Conservation (phyloP, 2,797 vertebrate genomes). For the Buceros bicornis region DNA sequence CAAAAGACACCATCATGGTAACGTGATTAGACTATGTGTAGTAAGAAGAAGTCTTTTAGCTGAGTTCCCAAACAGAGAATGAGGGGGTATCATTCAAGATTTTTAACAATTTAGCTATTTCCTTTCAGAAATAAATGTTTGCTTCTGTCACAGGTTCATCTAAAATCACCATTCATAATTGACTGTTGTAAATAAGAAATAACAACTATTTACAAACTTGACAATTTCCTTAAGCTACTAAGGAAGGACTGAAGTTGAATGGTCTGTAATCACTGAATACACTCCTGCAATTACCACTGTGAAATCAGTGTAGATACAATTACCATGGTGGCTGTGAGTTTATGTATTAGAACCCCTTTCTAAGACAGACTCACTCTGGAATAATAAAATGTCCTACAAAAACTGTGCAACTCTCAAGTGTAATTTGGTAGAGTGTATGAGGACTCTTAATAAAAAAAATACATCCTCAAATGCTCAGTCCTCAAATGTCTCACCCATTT, state of each 20-base stretch:
- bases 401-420: background rate
- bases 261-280: background rate
- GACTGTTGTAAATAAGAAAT: background rate
- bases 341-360: background rate
- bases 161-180: background rate
- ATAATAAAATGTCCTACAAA: background rate
- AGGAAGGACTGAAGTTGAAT: background rate
- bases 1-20: background rate
- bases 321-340: background rate
- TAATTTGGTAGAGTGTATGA: background rate
- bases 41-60: background rate
- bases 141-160: background rate
- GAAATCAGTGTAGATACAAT: background rate
- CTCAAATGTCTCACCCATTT: background rate
- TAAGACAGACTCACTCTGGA: background rate
- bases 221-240: background rate
- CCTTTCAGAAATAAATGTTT: background rate
- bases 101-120: background rate
- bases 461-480: fast-evolving
- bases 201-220: background rate
- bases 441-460: background rate
- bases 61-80: fast-evolving
- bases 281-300: background rate
- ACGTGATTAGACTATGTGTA: fast-evolving
- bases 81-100: background rate